These are phyloP conservation scores for Beroe ovata DNA, from an alignment of 37 sponge, comb jelly and placozoan species.

Conservation along the genomic window DNA sequence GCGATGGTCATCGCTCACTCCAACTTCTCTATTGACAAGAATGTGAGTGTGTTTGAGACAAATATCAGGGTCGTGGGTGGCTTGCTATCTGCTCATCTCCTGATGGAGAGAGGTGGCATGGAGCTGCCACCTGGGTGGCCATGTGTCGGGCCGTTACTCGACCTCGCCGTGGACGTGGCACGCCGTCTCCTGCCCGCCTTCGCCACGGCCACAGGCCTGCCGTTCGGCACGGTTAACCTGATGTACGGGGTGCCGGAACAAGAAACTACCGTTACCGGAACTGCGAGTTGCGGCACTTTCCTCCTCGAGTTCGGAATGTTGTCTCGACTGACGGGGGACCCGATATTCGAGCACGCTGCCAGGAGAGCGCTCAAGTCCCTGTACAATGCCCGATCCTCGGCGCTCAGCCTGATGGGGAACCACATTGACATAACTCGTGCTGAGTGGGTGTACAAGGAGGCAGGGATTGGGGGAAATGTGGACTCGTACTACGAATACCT, in stretches of 20 bases:
- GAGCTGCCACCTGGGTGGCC: constrained; percentile 75
- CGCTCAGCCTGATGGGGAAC: constrained; percentile 71
- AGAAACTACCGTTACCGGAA: constrained; percentile 76
- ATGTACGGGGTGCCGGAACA: constrained; percentile 72
- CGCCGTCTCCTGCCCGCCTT: constrained; percentile 77
- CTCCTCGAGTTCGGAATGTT: constrained; percentile 77
- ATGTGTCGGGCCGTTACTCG: constrained; percentile 78
- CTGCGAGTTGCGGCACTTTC: constrained; percentile 74
- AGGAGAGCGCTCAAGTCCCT: constrained; percentile 70
- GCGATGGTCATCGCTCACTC: neutral
- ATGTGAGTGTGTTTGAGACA: constrained; percentile 79
- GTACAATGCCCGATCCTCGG: constrained; percentile 70
- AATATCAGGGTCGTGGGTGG: constrained; percentile 83
- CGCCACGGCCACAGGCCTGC: constrained; percentile 77
- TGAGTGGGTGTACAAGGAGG: constrained; percentile 71
- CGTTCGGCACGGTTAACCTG: constrained; percentile 78
- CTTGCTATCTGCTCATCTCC: constrained; percentile 75
- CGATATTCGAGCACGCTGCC: constrained; percentile 73
- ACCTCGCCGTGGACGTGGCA: constrained; percentile 75
- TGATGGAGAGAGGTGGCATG: constrained; percentile 66
- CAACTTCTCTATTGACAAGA: constrained; percentile 43
- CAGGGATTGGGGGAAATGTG: constrained; percentile 74
- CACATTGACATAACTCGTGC: constrained; percentile 76
- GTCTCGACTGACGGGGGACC: constrained; percentile 78
- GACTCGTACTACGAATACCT: constrained; percentile 80